Conservation (phyloP, 2,797 vertebrate species). For the Poecile montanus region DNA sequence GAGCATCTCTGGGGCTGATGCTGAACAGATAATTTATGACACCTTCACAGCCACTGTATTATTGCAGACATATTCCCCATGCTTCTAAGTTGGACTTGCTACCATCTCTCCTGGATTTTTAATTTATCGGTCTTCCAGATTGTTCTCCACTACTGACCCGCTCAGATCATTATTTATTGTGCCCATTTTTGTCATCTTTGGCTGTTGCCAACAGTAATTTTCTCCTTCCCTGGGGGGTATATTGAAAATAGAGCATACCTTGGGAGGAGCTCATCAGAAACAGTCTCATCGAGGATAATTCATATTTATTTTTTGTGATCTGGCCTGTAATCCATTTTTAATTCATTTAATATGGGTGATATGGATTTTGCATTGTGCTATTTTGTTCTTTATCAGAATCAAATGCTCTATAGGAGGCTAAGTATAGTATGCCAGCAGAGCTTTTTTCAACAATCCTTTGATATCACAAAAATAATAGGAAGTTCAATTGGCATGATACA, state of each 20-base stretch:
- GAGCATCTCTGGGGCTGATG: neutral
- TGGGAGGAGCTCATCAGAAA: neutral
- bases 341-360: conserved; percentile 1
- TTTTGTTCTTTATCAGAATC: conserved; percentile 29
- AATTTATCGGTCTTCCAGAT: neutral
- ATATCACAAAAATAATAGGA: neutral
- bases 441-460: neutral
- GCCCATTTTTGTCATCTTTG: neutral
- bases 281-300: neutral
- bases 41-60: neutral
- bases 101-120: neutral
- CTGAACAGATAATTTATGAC: neutral
- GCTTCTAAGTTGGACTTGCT: neutral
- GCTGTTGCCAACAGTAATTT: neutral
- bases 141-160: neutral
- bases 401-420: neutral
- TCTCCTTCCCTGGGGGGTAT: neutral
- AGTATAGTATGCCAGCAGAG: neutral
- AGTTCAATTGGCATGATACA: neutral
- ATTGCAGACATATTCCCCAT: neutral
- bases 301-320: conserved; percentile 17
- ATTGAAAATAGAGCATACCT: neutral
- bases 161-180: neutral
- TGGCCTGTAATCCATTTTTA: neutral
- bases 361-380: neutral